Percentiles rank a stretch among this genome's conserved stretches.
Conservation (phyloP, 2,888 invertebrate species). For the Linnaemya tessellans region DNA sequence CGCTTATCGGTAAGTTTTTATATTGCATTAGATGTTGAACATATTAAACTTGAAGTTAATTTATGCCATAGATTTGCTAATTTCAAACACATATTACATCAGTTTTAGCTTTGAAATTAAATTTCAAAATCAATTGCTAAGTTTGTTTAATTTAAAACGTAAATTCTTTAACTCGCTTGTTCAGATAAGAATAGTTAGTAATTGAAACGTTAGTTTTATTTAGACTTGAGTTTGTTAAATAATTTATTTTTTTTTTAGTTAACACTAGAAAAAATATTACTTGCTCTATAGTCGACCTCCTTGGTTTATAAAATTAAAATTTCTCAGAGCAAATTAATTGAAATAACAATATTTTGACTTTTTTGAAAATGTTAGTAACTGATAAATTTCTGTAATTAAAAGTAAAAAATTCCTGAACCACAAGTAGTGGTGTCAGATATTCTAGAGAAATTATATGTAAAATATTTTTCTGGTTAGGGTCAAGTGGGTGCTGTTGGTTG, state of each 20-base stretch:
- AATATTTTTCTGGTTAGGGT: too few species aligned
- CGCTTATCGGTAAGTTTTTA: slow-evolving; percentile 77
- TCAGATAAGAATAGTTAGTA: not conserved
- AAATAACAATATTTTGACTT: not conserved
- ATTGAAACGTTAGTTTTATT: not conserved
- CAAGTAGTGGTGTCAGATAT: too few species aligned
- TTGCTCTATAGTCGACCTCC: too few species aligned
- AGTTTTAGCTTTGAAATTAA: slow-evolving; percentile 5
- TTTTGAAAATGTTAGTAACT: not conserved
- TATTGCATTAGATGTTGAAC: not conserved
- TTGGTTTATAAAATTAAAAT: too few species aligned
- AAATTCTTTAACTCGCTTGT: not conserved
- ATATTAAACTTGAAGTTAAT: slow-evolving; percentile 32
- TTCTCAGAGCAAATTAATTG: too few species aligned
- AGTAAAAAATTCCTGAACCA: too few species aligned
- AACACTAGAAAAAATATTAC: too few species aligned
- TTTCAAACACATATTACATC: slow-evolving; percentile 22
- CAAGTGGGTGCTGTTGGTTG: too few species aligned
- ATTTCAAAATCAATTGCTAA: not conserved
- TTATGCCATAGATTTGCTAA: slow-evolving; percentile 38
- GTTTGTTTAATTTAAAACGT: not conserved
- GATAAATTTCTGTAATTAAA: too few species aligned
- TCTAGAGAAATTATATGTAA: too few species aligned
- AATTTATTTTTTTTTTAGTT: too few species aligned
- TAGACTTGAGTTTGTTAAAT: too few species aligned